These are phyloP conservation scores for Mesembrinibis cayennensis DNA, from an alignment of 2,113 vertebrate genomes.

Conservation along the genomic window DNA sequence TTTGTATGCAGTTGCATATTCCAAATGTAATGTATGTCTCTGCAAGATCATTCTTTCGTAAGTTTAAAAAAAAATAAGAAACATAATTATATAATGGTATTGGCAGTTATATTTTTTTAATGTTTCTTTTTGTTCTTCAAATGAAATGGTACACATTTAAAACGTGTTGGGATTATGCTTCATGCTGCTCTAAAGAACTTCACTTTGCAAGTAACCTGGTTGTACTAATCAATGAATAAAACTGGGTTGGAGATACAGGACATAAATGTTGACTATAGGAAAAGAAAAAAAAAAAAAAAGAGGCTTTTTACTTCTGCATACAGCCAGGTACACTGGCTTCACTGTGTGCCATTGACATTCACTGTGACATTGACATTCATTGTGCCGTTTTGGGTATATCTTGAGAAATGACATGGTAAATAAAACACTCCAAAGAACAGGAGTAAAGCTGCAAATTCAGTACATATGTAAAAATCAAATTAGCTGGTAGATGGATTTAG, in stretches of 20 bases:
- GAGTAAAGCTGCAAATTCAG: not conserved
- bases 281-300: not conserved
- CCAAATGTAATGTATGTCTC: not conserved
- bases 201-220: not conserved
- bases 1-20: not conserved
- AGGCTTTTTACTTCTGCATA: not conserved
- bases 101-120: not conserved
- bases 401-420: not conserved
- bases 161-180: not conserved
- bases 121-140: not conserved
- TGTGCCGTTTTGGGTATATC: not conserved
- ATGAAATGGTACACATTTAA: not conserved
- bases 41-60: not conserved
- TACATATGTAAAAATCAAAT: not conserved
- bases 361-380: not conserved
- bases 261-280: not conserved
- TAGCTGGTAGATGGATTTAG: not conserved
- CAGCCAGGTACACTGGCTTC: not conserved
- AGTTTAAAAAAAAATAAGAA: not conserved
- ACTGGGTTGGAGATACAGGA: not conserved
- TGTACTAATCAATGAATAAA: slow-evolving; percentile 37
- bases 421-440: not conserved
- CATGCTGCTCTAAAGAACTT: not conserved
- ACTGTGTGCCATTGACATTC: not conserved
- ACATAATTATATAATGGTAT: not conserved